Evolutionary conservation across 2,113 vertebrate genomes (phyloP).

Genomic region (Etheostoma cragini): DNA sequence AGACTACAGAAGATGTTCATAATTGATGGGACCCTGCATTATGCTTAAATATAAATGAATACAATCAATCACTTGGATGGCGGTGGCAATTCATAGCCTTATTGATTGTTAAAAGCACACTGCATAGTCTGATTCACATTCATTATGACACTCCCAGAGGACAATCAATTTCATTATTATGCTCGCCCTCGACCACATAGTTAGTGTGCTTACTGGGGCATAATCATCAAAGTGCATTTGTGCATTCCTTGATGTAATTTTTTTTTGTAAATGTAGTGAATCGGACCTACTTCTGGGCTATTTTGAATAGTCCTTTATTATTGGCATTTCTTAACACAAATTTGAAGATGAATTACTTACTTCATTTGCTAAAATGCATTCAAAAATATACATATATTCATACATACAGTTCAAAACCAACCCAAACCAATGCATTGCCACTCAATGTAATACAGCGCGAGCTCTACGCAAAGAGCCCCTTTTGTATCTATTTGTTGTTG

Average conservation of each 20-base stretch:
- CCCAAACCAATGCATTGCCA: background rate
- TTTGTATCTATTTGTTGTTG: conserved; percentile 52
- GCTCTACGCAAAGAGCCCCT: conserved; percentile 10
- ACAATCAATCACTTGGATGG: conserved; percentile 72
- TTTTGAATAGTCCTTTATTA: background rate
- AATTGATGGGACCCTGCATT: conserved; percentile 62
- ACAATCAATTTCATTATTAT: conserved; percentile 78
- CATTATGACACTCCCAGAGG: conserved; percentile 79
- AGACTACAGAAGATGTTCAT: conserved; percentile 42
- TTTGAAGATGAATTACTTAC: background rate
- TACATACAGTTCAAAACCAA: background rate
- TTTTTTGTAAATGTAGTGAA: conserved; percentile 11
- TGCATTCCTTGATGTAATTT: conserved; percentile 45
- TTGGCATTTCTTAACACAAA: background rate
- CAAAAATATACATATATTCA: background rate
- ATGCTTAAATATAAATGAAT: conserved; percentile 70
- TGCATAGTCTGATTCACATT: conserved; percentile 75
- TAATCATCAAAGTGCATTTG: conserved; percentile 46
- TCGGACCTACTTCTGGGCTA: conserved; percentile 7
- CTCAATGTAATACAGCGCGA: conserved; percentile 13
- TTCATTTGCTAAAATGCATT: background rate
- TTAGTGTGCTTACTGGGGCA: conserved; percentile 71
- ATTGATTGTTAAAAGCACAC: conserved; percentile 76
- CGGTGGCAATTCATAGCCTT: conserved; percentile 64
- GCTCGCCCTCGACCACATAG: conserved; percentile 72